Percentiles rank a stretch among this genome's conserved stretches.
phyloP scores from a whole-genome alignment of 2,797 vertebrate genomes.

The Champsocephalus esox region DNA sequence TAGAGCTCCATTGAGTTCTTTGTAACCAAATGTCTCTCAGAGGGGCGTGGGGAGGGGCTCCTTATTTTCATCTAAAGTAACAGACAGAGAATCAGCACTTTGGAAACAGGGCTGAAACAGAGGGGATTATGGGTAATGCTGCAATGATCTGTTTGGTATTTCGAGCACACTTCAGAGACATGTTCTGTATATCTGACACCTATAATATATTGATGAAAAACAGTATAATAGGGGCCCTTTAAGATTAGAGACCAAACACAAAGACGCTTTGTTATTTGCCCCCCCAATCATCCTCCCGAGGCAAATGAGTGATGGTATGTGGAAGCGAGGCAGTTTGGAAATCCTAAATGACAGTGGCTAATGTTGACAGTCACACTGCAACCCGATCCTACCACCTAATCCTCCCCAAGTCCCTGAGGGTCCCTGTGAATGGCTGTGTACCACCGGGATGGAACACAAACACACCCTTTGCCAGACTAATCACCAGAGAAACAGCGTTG shows the following conservation, averaged over 20 bases:
- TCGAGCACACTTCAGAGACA: too few species aligned
- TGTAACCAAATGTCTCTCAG: too few species aligned
- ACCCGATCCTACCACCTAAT: constrained; percentile 82
- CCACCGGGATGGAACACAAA: constrained; percentile 68
- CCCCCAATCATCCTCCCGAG: background rate
- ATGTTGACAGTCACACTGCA: constrained; percentile 65
- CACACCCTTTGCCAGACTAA: constrained; percentile 54
- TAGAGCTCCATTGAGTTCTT: too few species aligned
- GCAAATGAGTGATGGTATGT: constrained; percentile 9
- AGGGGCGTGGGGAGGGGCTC: too few species aligned
- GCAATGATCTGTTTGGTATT: too few species aligned
- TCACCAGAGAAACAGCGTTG: constrained; percentile 17
- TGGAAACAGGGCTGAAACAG: too few species aligned
- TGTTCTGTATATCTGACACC: too few species aligned
- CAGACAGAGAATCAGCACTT: too few species aligned
- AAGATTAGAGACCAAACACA: background rate
- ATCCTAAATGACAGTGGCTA: constrained; percentile 43
- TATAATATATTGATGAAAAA: too few species aligned
- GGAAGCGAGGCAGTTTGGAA: constrained; percentile 34
- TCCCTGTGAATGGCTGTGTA: constrained; percentile 58
- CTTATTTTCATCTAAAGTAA: too few species aligned
- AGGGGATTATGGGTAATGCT: too few species aligned
- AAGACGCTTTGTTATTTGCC: background rate
- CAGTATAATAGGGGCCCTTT: too few species aligned
- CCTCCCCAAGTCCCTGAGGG: constrained; percentile 66